These are phyloP conservation scores for Tiaroga cobitis DNA, from an alignment of 2,797 vertebrate species.

Conservation along the genomic window DNA sequence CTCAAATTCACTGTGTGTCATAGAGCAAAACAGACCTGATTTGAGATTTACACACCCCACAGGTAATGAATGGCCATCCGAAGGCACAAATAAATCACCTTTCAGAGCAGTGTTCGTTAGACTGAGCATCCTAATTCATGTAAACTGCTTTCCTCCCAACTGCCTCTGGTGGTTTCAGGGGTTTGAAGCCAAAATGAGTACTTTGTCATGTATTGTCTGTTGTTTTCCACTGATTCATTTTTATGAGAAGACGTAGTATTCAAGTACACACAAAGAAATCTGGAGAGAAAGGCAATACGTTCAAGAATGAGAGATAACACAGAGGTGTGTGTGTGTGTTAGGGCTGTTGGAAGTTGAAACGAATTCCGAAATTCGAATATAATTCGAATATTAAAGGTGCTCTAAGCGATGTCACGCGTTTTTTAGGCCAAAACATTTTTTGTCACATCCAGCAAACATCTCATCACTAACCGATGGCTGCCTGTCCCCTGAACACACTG, in stretches of 20 bases:
- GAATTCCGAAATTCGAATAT: too few species aligned
- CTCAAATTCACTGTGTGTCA: conserved; percentile 17
- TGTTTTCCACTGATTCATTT: not conserved
- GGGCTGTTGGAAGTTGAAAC: too few species aligned
- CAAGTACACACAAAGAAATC: not conserved
- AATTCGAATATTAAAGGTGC: too few species aligned
- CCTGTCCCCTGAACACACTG: too few species aligned
- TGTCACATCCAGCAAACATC: too few species aligned
- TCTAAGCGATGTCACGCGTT: too few species aligned
- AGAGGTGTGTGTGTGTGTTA: too few species aligned
- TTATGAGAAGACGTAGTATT: not conserved
- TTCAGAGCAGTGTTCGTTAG: not conserved
- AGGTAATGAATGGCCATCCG: not conserved
- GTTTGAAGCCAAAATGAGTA: not conserved
- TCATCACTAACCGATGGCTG: too few species aligned
- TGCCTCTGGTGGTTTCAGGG: not conserved
- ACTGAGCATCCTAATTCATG: conserved; percentile 13
- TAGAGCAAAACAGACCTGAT: not conserved
- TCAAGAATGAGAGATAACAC: not conserved
- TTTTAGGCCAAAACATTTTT: too few species aligned
- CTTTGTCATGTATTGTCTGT: not conserved
- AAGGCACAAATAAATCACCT: not conserved
- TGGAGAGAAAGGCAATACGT: not conserved
- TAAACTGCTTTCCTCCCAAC: not conserved
- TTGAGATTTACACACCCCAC: not conserved